These are phyloP conservation scores for Molanna angustata DNA, from an alignment of 2,888 invertebrate species.

Conservation along the genomic window DNA sequence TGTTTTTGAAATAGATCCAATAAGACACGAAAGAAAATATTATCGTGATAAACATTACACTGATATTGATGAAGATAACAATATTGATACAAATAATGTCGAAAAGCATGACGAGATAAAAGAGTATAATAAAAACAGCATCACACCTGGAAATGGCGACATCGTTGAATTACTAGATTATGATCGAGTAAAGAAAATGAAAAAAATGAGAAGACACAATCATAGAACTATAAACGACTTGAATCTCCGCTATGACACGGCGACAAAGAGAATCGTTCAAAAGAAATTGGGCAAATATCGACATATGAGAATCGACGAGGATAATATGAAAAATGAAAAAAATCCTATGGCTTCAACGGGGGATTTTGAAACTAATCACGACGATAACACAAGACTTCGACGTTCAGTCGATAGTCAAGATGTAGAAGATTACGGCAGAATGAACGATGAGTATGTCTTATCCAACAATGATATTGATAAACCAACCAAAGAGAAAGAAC, in stretches of 20 bases:
- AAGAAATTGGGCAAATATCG: conserved; percentile 24
- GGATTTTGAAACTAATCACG: conserved; percentile 1
- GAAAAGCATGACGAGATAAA: neutral
- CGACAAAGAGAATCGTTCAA: conserved; percentile 23
- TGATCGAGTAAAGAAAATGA: conserved; percentile 24
- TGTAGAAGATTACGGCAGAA: conserved; percentile 1
- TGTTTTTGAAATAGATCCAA: conserved; percentile 15
- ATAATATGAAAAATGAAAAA: neutral
- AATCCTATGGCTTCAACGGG: neutral
- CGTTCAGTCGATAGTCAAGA: neutral
- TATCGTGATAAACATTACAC: conserved; percentile 14
- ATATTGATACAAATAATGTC: neutral
- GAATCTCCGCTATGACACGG: conserved; percentile 28
- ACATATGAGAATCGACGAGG: conserved; percentile 12
- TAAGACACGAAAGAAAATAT: conserved; percentile 29
- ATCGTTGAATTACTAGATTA: conserved; percentile 29
- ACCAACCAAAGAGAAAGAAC: conserved; percentile 25
- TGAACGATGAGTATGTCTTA: neutral
- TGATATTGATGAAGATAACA: conserved; percentile 1
- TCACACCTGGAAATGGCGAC: conserved; percentile 24
- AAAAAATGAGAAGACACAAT: conserved; percentile 28
- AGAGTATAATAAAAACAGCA: neutral
- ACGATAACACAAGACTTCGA: neutral
- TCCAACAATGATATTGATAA: conserved; percentile 4
- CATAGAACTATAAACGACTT: conserved; percentile 30